These are phyloP conservation scores for Calliphora vicina DNA, from an alignment of 1,140 invertebrate genomes.

Conservation along the genomic window DNA sequence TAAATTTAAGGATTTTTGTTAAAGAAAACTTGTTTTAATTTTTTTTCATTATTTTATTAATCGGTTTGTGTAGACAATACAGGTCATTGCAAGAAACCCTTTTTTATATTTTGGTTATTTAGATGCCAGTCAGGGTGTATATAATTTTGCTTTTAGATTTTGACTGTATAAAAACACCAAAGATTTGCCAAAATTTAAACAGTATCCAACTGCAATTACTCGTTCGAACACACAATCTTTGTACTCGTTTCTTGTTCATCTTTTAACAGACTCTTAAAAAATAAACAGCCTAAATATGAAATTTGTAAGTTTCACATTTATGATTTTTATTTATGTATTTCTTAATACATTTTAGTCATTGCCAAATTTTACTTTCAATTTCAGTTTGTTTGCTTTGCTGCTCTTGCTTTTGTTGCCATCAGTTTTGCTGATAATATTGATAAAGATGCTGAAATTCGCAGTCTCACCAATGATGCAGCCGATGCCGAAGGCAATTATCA, in stretches of 20 bases:
- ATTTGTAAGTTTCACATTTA: slow-evolving; percentile 14
- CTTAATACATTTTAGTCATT: not conserved
- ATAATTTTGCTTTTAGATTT: not conserved
- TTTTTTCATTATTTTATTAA: not conserved
- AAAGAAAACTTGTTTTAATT: slow-evolving; percentile 9
- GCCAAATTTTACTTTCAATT: slow-evolving; percentile 12
- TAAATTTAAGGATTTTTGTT: not conserved
- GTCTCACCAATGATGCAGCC: slow-evolving; percentile 57
- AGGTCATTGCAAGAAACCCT: not conserved
- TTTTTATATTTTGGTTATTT: not conserved
- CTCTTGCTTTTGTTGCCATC: slow-evolving; percentile 50
- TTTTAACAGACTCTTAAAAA: not conserved
- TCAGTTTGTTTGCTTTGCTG: slow-evolving; percentile 46
- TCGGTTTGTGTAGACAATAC: not conserved
- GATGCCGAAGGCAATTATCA: slow-evolving; percentile 59
- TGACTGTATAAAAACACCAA: slow-evolving; percentile 19
- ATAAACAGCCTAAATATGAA: slow-evolving; percentile 21
- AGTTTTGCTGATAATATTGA: slow-evolving; percentile 58
- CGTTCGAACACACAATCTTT: not conserved
- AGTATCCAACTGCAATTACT: slow-evolving; percentile 17
- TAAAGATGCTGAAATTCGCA: slow-evolving; percentile 60
- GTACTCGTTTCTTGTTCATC: not conserved
- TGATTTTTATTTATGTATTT: not conserved
- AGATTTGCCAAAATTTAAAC: not conserved
- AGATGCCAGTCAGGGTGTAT: not conserved